phyloP scores from a whole-genome alignment of 1,140 invertebrate species.

The Stegodyphus dumicola region DNA sequence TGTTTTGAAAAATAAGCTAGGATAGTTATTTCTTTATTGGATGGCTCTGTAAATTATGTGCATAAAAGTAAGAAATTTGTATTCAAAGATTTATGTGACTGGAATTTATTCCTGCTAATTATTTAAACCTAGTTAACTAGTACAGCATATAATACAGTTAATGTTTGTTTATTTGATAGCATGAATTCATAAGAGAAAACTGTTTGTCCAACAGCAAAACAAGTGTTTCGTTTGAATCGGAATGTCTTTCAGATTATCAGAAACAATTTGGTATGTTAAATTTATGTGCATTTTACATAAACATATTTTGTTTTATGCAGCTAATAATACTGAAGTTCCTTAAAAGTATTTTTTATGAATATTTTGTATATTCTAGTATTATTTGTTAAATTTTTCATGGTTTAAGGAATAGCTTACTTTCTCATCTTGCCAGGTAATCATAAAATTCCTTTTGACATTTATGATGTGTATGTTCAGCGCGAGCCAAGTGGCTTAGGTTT shows the following conservation, averaged over 20 bases:
- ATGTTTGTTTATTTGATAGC: not conserved
- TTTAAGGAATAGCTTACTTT: too few relatives aligned
- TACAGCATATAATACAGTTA: too few relatives aligned
- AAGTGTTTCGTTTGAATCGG: slow-evolving; percentile 45
- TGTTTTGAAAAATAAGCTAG: too few relatives aligned
- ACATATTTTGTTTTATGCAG: not conserved
- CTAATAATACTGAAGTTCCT: not conserved
- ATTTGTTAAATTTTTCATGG: not conserved
- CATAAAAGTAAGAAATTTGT: too few relatives aligned
- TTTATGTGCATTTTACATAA: not conserved
- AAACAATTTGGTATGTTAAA: slow-evolving; percentile 6
- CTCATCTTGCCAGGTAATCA: too few relatives aligned
- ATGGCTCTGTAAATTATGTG: too few relatives aligned
- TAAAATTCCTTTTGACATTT: slow-evolving; percentile 67
- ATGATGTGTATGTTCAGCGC: slow-evolving; percentile 77
- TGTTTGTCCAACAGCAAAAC: slow-evolving; percentile 33
- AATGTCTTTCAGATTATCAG: slow-evolving; percentile 1
- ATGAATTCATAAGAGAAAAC: slow-evolving; percentile 34
- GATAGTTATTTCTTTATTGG: too few relatives aligned
- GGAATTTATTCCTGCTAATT: too few relatives aligned
- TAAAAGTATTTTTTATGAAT: not conserved
- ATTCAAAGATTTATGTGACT: too few relatives aligned
- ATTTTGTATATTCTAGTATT: not conserved
- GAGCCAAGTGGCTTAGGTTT: slow-evolving; percentile 77
- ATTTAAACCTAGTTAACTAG: too few relatives aligned